Evolutionary conservation across 2,113 vertebrate genomes (phyloP).

Genomic region (Xiphophorus couchianus): DNA sequence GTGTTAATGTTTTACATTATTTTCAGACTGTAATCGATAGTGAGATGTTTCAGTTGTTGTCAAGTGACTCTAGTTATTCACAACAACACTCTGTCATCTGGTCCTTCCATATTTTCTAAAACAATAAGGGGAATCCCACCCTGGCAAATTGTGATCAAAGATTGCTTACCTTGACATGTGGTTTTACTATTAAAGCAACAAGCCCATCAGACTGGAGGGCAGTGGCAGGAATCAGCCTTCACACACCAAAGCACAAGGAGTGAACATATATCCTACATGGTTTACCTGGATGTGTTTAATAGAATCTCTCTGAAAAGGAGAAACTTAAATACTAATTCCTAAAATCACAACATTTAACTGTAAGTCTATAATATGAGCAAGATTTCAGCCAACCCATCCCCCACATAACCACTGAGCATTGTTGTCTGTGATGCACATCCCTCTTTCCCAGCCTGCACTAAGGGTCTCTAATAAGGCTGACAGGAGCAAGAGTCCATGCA

Average conservation of each 20-base stretch:
- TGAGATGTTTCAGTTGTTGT: constrained; percentile 1
- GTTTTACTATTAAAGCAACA: constrained; percentile 22
- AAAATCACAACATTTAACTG: neutral
- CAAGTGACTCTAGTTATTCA: constrained; percentile 7
- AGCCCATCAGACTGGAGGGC: constrained; percentile 13
- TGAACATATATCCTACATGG: constrained; percentile 14
- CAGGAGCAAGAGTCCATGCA: constrained; percentile 26
- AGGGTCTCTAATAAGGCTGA: constrained; percentile 1
- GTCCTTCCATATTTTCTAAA: constrained; percentile 5
- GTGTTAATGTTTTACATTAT: constrained; percentile 9
- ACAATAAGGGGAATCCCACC: constrained; percentile 15
- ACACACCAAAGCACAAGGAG: constrained; percentile 26
- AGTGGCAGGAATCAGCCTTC: constrained; percentile 16
- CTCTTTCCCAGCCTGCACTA: constrained; percentile 6
- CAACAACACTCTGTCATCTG: neutral
- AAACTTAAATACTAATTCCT: neutral
- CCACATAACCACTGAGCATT: constrained; percentile 7
- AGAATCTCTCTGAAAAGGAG: neutral
- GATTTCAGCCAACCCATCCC: neutral
- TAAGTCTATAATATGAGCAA: constrained; percentile 23
- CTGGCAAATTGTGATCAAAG: constrained; percentile 8
- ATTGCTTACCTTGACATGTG: constrained; percentile 15
- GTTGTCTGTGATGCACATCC: constrained; percentile 16
- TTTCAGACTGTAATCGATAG: neutral
- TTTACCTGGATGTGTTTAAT: constrained; percentile 27